Evolutionary conservation across 2,888 invertebrate species (phyloP).

Genomic region (Lordiphosa fenestrarum): DNA sequence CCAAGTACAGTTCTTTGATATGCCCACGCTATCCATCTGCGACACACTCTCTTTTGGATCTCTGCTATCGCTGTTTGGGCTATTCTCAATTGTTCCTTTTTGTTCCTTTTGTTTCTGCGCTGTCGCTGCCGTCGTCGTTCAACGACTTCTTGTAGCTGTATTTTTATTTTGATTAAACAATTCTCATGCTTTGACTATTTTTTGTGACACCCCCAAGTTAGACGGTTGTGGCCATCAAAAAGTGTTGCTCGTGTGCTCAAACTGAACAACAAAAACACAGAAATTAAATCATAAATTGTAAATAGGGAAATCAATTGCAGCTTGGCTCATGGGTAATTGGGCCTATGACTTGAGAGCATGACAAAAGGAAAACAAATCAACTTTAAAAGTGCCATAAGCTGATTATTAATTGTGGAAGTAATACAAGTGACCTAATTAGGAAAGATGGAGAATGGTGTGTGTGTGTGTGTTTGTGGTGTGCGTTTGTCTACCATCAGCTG

Average conservation of each 20-base stretch:
- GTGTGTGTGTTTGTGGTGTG: background rate
- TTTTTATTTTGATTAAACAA: slow-evolving; percentile 54
- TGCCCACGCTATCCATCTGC: background rate
- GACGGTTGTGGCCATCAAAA: slow-evolving; percentile 22
- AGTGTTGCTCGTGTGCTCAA: slow-evolving; percentile 21
- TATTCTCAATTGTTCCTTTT: slow-evolving; percentile 14
- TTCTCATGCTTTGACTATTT: slow-evolving; percentile 28
- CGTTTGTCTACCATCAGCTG: slow-evolving; percentile 7
- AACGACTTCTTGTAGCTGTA: slow-evolving; percentile 46
- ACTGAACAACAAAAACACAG: background rate
- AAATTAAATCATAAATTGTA: slow-evolving; percentile 4
- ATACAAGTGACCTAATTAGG: slow-evolving; percentile 18
- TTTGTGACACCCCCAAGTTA: slow-evolving; percentile 30
- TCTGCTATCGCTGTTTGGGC: slow-evolving; percentile 27
- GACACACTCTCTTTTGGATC: slow-evolving; percentile 36
- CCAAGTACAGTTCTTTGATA: slow-evolving; percentile 33
- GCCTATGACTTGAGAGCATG: slow-evolving; percentile 34
- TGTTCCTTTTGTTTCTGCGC: slow-evolving; percentile 17
- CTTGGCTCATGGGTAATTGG: slow-evolving; percentile 49
- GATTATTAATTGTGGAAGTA: slow-evolving; percentile 29
- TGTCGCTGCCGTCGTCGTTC: slow-evolving; percentile 40
- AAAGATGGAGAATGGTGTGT: too few relatives aligned
- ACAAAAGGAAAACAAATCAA: slow-evolving; percentile 35
- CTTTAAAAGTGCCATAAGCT: slow-evolving; percentile 45
- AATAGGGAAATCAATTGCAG: slow-evolving; percentile 32